These are phyloP conservation scores for Trachelipus rathkii DNA, from an alignment of 1,140 invertebrate genomes.

Conservation along the genomic window DNA sequence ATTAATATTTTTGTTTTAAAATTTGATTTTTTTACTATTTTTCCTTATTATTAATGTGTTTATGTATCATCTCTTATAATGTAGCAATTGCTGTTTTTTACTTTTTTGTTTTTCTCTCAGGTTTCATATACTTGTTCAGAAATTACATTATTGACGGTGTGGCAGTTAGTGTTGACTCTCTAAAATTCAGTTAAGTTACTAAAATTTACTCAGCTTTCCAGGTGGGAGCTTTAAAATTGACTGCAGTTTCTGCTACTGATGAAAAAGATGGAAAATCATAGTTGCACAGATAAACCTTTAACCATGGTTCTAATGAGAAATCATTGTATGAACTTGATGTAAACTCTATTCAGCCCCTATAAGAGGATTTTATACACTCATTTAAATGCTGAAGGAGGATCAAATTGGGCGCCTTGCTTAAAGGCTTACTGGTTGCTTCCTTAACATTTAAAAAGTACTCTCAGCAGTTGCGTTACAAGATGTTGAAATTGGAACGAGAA, in stretches of 20 bases:
- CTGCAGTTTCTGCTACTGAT: conserved; percentile 69
- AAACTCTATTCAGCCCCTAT: conserved; percentile 69
- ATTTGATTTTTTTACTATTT: neutral
- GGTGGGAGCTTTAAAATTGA: conserved; percentile 65
- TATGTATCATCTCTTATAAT: too few species aligned
- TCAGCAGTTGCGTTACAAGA: conserved; percentile 65
- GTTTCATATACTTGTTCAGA: conserved; percentile 67
- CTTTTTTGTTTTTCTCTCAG: conserved; percentile 46
- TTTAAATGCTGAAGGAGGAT: conserved; percentile 62
- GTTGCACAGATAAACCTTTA: conserved; percentile 64
- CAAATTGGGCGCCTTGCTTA: conserved; percentile 58
- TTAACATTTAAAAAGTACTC: conserved; percentile 62
- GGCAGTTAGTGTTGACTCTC: conserved; percentile 61
- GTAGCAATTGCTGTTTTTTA: too few species aligned
- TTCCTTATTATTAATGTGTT: too few species aligned
- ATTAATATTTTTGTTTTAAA: neutral
- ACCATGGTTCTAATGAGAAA: conserved; percentile 57
- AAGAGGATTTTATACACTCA: conserved; percentile 77
- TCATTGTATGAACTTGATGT: conserved; percentile 73
- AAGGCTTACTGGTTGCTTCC: conserved; percentile 56
- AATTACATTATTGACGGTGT: conserved; percentile 69
- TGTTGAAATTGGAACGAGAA: conserved; percentile 82
- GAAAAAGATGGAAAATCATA: conserved; percentile 70
- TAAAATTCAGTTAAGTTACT: conserved; percentile 50
- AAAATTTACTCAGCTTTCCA: conserved; percentile 81